phyloP scores from a whole-genome alignment of 2,888 invertebrate species.

The Dinocampus coccinellae region DNA sequence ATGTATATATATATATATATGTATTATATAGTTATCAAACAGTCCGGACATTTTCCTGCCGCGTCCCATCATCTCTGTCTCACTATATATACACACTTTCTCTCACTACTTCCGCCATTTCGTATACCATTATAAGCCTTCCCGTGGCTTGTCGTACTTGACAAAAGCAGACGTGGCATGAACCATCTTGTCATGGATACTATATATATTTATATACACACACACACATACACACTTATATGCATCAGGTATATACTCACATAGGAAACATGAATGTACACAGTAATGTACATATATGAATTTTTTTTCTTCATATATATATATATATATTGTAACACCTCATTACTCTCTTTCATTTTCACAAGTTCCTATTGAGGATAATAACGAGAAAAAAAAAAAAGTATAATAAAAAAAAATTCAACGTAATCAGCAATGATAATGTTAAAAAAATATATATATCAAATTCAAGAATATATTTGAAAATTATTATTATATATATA shows the following conservation, averaged over 20 bases:
- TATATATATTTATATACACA: no score
- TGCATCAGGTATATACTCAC: background rate
- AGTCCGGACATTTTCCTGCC: slow-evolving; percentile 20
- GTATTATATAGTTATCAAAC: background rate
- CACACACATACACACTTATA: background rate
- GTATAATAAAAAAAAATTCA: no score
- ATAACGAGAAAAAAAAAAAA: no score
- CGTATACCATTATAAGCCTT: slow-evolving; percentile 36
- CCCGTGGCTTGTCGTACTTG: slow-evolving; percentile 52
- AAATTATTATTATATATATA: background rate
- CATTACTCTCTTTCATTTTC: no score
- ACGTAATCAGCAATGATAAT: no score
- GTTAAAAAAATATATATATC: no score
- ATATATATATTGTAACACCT: background rate
- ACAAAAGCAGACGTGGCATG: slow-evolving; percentile 47
- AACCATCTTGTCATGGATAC: slow-evolving; percentile 11
- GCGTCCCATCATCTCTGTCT: slow-evolving; percentile 16
- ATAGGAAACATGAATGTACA: background rate
- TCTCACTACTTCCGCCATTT: slow-evolving; percentile 28
- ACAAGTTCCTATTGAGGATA: no score
- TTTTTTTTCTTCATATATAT: background rate
- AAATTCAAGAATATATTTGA: background rate
- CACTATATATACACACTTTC: slow-evolving; percentile 37
- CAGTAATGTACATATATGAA: background rate
- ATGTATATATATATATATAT: no score